Percentiles rank a stretch among this genome's conserved stretches.
Evolutionary conservation across 2,888 invertebrate species (phyloP).

Genomic region (Syritta pipiens): DNA sequence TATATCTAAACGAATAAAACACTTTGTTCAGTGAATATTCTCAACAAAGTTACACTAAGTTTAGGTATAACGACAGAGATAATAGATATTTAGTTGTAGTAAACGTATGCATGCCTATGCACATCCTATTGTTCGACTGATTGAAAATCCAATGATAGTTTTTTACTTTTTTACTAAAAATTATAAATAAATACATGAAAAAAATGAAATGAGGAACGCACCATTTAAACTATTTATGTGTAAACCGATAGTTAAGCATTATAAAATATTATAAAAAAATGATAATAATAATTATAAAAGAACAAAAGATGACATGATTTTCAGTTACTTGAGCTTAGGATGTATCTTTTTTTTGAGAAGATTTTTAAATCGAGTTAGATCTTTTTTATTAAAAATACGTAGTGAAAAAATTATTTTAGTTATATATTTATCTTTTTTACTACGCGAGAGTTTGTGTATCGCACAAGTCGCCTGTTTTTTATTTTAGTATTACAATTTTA

Average conservation of each 20-base stretch:
- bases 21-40: conserved; percentile 15
- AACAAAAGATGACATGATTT: conserved; percentile 41
- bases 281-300: conserved; percentile 13
- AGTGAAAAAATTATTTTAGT: conserved; percentile 61
- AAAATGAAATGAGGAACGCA: conserved; percentile 24
- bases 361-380: conserved; percentile 22
- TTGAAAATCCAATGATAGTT: conserved; percentile 74
- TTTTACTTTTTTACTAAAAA: conserved; percentile 67
- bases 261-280: conserved; percentile 18
- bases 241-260: conserved; percentile 60
- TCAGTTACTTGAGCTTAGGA: conserved; percentile 65
- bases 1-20: conserved; percentile 45
- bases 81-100: conserved; percentile 32
- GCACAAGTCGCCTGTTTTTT: conserved; percentile 57
- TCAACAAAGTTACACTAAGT: conserved; percentile 37
- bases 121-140: conserved; percentile 78
- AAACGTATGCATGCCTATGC: conserved; percentile 41
- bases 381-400: conserved; percentile 33
- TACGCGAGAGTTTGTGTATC: conserved; percentile 48
- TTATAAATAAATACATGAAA: conserved; percentile 15
- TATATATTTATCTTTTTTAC: conserved; percentile 63
- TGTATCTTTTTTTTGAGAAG: conserved; percentile 18
- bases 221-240: conserved; percentile 45
- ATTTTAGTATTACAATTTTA: conserved; percentile 53
- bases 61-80: conserved; percentile 28